Evolutionary conservation across 2,888 invertebrate species (phyloP).

Genomic region (Ceratothoa steindachneri): DNA sequence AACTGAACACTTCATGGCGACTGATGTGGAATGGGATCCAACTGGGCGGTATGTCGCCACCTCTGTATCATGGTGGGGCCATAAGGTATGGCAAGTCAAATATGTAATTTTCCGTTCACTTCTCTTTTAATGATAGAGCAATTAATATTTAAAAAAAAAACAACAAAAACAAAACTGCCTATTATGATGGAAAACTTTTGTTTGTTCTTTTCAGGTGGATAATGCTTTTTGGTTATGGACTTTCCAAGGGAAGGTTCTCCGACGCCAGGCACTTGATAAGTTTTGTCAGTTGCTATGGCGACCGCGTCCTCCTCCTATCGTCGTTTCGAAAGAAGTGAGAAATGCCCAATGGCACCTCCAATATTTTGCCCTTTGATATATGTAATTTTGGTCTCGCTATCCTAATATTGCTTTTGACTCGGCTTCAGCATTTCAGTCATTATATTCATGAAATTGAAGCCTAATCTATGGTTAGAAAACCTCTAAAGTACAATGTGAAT

Average conservation of each 20-base stretch:
- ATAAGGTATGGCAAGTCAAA: constrained; percentile 71
- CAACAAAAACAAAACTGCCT: neutral
- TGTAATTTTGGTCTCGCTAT: neutral
- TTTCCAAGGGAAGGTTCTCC: constrained; percentile 78
- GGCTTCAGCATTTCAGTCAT: no score
- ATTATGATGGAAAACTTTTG: neutral
- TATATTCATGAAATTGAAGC: no score
- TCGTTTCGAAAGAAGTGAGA: constrained; percentile 71
- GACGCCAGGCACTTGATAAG: constrained; percentile 79
- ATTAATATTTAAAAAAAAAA: neutral
- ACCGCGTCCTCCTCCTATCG: constrained; percentile 81
- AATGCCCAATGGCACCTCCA: no score
- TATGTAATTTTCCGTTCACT: no score
- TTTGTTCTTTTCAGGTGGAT: constrained; percentile 52
- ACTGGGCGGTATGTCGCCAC: constrained; percentile 96
- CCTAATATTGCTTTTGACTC: neutral
- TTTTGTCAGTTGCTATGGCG: constrained; percentile 95
- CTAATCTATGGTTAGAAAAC: no score
- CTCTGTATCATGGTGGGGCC: constrained; percentile 90
- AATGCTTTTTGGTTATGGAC: constrained; percentile 95
- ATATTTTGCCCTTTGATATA: constrained; percentile 45
- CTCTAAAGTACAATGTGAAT: no score
- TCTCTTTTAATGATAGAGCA: neutral
- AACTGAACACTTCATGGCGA: constrained; percentile 83
- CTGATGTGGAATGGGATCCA: constrained; percentile 99